These are phyloP conservation scores for Macroteleia sp. DNA, from an alignment of 2,888 invertebrate genomes.

Conservation along the genomic window DNA sequence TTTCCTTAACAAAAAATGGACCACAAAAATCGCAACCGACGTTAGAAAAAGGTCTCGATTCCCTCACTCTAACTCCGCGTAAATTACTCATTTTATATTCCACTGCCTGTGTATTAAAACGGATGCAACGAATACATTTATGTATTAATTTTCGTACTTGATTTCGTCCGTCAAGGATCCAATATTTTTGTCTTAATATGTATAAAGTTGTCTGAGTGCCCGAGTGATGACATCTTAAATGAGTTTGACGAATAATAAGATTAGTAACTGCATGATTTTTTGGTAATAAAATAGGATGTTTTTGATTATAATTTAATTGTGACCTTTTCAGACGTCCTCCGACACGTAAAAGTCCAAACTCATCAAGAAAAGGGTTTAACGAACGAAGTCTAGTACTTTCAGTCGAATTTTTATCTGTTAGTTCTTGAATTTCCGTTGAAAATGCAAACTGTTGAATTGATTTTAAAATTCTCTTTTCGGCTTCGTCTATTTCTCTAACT, in stretches of 20 bases:
- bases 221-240: slow-evolving; percentile 49
- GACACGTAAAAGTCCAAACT: too few relatives aligned
- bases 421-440: too few relatives aligned
- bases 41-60: not conserved
- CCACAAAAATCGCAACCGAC: slow-evolving; percentile 71
- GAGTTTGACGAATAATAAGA: not conserved
- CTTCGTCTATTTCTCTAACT: too few relatives aligned
- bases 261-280: not conserved
- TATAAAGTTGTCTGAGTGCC: slow-evolving; percentile 67
- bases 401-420: too few relatives aligned
- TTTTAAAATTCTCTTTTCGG: too few relatives aligned
- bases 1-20: slow-evolving; percentile 62
- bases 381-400: too few relatives aligned
- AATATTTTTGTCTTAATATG: slow-evolving; percentile 55
- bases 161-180: slow-evolving; percentile 62
- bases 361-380: too few relatives aligned
- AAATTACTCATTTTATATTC: not conserved
- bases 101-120: not conserved
- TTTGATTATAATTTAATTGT: too few relatives aligned
- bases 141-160: slow-evolving; percentile 17
- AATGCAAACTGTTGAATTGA: too few relatives aligned
- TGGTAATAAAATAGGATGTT: too few relatives aligned
- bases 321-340: too few relatives aligned
- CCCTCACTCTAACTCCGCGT: not conserved
- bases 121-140: not conserved